Base-by-base conservation (phyloP, 2,113 vertebrate genomes). In the Xyliphius kryptos region DNA sequence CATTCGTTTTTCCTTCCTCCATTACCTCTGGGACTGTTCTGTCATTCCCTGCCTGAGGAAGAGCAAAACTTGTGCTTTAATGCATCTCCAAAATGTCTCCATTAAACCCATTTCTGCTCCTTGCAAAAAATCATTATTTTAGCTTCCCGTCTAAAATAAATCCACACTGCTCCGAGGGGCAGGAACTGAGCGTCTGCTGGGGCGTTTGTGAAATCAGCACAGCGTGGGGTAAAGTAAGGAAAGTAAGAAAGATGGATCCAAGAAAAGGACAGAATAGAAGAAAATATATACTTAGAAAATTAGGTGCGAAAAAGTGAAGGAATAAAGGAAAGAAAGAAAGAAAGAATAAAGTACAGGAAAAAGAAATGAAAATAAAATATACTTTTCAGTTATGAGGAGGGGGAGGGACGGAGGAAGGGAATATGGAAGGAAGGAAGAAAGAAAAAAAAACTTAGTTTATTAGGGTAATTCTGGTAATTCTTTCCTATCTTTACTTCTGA, bases 151-250 rank as follows among this genome's bases (percentile, higher is more conserved):
- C 22, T 5, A 10, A 53, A 36, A n/a, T n/a, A 36, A 16, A 17
- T 55, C 26, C 10, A 6, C 12, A n/a, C 3, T 9, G 11, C n/a
- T 47, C 26, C 4, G 9, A 16, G 26, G n/a, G 52, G 10, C 26
- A 54, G n/a, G 52, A 54, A 40, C n/a, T 4, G 56, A 6, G 21
- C 4, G 4, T 13, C 8, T n/a, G 5, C 32, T 37, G 22, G 17
- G 16, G 59, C 36, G 3, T 51, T 44, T 51, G 59, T 61, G 59
- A 38, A 55, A 55, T 55, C 53, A 38, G 53, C 32, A 12, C 53
- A 55, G 53, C 32, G 32, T 55, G 53, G 53, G 53, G 53, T 55
- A 55, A 55, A 55, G 15, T 55, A 17, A 11, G 6, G 51, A 53
- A 20, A 32, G 2, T 13, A 36, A 22, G 51, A 32, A 36, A 19